Conservation (phyloP, 2,797 vertebrate species). For the Anolis apletophallus region DNA sequence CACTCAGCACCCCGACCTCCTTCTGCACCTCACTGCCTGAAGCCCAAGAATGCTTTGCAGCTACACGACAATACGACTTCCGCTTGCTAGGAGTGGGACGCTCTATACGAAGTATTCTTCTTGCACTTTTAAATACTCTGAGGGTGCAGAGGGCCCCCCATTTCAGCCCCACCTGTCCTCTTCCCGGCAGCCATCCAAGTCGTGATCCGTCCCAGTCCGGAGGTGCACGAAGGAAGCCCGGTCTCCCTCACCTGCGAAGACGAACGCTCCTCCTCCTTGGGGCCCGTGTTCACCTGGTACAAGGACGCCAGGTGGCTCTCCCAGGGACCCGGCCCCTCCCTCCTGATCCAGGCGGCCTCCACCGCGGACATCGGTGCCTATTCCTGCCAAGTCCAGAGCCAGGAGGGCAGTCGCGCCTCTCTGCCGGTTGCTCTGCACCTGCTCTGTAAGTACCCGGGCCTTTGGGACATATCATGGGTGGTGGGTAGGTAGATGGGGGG, state of each 20-base stretch:
- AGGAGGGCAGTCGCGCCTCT: constrained; percentile 46
- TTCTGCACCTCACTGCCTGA: too few species aligned
- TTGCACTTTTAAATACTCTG: too few species aligned
- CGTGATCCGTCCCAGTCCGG: constrained; percentile 50
- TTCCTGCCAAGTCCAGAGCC: constrained; percentile 61
- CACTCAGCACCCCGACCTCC: too few species aligned
- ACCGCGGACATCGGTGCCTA: constrained; percentile 67
- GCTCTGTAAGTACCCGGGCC: constrained; percentile 71
- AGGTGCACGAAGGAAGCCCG: constrained; percentile 65
- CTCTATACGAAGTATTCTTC: too few species aligned
- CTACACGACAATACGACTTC: too few species aligned
- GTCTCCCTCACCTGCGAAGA: constrained; percentile 74
- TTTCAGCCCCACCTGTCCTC: neutral
- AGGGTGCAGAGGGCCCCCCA: neutral
- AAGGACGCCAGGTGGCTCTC: constrained; percentile 74
- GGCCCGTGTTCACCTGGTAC: constrained; percentile 69
- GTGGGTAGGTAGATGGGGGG: fast-evolving
- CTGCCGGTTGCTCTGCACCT: constrained; percentile 59
- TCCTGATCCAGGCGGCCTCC: constrained; percentile 22
- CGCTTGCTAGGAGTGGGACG: too few species aligned
- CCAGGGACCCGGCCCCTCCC: constrained; percentile 31
- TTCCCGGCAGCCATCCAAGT: constrained; percentile 65
- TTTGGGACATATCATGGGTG: neutral
- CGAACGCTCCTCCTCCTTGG: fast-evolving
- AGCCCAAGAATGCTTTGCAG: too few species aligned